Conservation (phyloP, 1,140 invertebrate genomes). For the Zaprionus capensis region DNA sequence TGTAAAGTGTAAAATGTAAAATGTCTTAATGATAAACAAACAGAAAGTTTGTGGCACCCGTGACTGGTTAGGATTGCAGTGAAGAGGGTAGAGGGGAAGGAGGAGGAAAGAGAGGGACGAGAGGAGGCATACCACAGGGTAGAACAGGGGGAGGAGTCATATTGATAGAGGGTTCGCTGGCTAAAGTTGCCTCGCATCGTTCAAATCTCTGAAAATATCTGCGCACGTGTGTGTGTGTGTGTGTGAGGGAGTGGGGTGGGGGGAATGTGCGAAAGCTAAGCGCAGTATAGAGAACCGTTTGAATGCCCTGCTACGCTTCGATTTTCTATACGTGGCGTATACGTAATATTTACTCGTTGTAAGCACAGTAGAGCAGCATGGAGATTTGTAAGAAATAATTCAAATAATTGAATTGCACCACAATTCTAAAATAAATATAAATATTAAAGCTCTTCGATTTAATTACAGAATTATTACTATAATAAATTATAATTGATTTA, state of each 20-base stretch:
- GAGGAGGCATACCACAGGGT: not conserved
- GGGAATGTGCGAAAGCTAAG: conserved; percentile 21
- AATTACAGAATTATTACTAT: too few species aligned
- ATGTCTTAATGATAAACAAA: conserved; percentile 83
- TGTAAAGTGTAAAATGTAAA: conserved; percentile 72
- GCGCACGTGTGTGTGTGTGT: not conserved
- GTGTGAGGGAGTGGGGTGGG: not conserved
- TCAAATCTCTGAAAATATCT: conserved; percentile 50
- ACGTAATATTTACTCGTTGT: conserved; percentile 53
- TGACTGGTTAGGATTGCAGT: conserved; percentile 62
- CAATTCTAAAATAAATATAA: too few species aligned
- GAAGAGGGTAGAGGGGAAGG: not conserved
- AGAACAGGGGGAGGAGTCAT: not conserved
- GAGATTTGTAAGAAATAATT: not conserved
- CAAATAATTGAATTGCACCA: not conserved
- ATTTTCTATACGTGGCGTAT: conserved; percentile 66
- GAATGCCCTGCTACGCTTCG: conserved; percentile 47
- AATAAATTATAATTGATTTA: too few species aligned
- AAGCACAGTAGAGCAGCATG: conserved; percentile 36
- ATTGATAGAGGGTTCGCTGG: conserved; percentile 49
- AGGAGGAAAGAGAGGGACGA: not conserved
- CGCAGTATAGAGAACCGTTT: conserved; percentile 34
- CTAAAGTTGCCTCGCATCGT: conserved; percentile 48
- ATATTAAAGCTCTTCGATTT: too few species aligned
- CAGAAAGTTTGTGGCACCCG: conserved; percentile 70